A percentile compares a stretch with the other conserved stretches of the same genome.
phyloP scores from a whole-genome alignment of 2,797 vertebrate genomes.

The Coranthus polyacanthus region DNA sequence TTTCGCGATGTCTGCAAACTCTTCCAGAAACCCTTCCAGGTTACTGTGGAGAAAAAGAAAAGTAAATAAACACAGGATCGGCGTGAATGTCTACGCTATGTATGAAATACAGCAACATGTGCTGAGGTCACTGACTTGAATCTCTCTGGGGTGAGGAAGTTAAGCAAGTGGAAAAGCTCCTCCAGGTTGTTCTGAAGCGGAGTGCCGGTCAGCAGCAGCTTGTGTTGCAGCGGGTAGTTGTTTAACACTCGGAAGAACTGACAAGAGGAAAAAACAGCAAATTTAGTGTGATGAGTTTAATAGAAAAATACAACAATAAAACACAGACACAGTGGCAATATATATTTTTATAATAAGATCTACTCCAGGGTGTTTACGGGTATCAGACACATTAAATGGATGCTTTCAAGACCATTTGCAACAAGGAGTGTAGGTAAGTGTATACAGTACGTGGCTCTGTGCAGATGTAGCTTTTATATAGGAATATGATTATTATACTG shows the following conservation, averaged over 20 bases:
- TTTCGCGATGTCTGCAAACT: conserved; percentile 99
- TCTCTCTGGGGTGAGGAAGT: conserved; percentile 95
- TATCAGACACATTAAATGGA: too few relatives aligned
- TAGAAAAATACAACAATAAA: not conserved
- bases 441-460: too few relatives aligned
- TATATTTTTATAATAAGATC: too few relatives aligned
- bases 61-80: conserved; percentile 6
- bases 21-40: conserved; percentile 97
- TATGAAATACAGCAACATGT: conserved; percentile 7
- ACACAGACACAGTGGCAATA: too few relatives aligned
- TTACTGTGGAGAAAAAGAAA: conserved; percentile 83
- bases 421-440: too few relatives aligned
- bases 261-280: not conserved
- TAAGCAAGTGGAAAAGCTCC: conserved; percentile 96
- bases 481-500: too few relatives aligned
- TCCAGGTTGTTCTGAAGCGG: conserved; percentile 98
- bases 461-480: too few relatives aligned
- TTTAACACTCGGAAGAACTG: conserved; percentile 98
- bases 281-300: not conserved
- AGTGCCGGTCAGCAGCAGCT: conserved; percentile 96
- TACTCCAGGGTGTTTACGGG: too few relatives aligned
- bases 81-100: not conserved
- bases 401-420: too few relatives aligned
- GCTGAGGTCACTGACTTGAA: conserved; percentile 89
- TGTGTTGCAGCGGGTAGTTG: conserved; percentile 97